phyloP scores from a whole-genome alignment of 1,140 invertebrate genomes.

The Stratiolaelaps scimitus region DNA sequence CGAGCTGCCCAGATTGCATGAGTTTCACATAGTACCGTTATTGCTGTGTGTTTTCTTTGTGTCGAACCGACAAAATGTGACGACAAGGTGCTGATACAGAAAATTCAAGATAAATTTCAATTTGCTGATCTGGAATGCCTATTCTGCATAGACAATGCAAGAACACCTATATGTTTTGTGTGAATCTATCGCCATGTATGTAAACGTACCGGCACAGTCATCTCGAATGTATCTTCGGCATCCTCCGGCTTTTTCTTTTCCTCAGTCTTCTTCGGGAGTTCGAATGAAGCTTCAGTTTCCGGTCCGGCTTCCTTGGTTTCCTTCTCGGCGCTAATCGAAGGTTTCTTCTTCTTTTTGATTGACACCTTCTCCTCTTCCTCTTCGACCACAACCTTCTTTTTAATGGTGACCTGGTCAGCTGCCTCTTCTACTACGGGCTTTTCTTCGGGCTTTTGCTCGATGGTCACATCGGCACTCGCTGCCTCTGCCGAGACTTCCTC shows the following conservation, averaged over 20 bases:
- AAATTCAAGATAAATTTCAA: too few species aligned
- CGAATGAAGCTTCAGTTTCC: not conserved
- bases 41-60: too few species aligned
- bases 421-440: not conserved
- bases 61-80: too few species aligned
- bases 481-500: conserved; percentile 1
- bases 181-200: too few species aligned
- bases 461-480: conserved; percentile 29
- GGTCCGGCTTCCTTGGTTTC: conserved; percentile 36
- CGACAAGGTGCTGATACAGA: too few species aligned
- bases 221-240: not conserved
- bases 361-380: conserved; percentile 37
- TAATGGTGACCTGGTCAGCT: conserved; percentile 8
- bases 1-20: too few species aligned
- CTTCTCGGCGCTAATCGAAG: too few species aligned
- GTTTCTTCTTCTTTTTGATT: conserved; percentile 40
- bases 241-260: not conserved
- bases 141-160: too few species aligned
- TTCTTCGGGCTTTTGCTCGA: not conserved
- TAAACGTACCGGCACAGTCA: too few species aligned
- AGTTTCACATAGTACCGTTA: too few species aligned
- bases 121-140: too few species aligned
- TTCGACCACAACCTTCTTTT: conserved; percentile 35
- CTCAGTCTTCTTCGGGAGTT: not conserved
- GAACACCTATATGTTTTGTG: too few species aligned